Base-by-base conservation (phyloP, 2,888 invertebrate species). In the Ornithoptera priamus region DNA sequence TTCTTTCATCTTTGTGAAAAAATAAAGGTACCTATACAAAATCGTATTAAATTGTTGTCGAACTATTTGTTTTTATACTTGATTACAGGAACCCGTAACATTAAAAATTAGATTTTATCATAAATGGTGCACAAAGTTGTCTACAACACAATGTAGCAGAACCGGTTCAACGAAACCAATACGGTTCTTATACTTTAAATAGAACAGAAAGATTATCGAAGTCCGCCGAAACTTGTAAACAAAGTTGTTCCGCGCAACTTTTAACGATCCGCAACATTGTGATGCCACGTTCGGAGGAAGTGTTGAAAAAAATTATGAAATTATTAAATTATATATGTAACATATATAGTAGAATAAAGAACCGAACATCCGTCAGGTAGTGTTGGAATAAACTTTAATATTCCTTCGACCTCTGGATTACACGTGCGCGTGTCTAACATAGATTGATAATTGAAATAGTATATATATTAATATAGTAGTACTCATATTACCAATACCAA, bases 181-280 rank as follows among this genome's bases (percentile, higher is more conserved):
- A 58, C 22, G 15, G 22, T 58, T 22, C 6, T 22, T 3, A 58
- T 58, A 20, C 53, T 30, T 50, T 20, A 67, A 67, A 67, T 61
- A 61, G 24, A 50, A 61, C 50, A 20, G 36, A 15, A n/a, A 57
- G 20, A 60, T 39, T 60, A 50, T 66, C 39, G 50, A 67, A 50
- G 20, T 20, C 61, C 24, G 46, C 57, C 53, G 20, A 50, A 53
- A 67, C 60, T 61, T 50, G 30, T 50, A 12, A 53, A 67, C 66
- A 67, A 67, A 61, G 66, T 61, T 53, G 61, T 53, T 20, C 36
- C 53, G 0, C 22, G 66, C 53, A 61, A 67, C 53, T 39, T 67
- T 61, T 36, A 61, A 36, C n/a, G 18, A 65, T 20, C 6, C 22
- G 30, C 65, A 46, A 65, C 46, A 30, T 46, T 59, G 65, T 59